Evolutionary conservation across 2,113 vertebrate species (phyloP), one percentile per base, ranked within the genome.

Genomic region (Pterophyllum scalare): DNA sequence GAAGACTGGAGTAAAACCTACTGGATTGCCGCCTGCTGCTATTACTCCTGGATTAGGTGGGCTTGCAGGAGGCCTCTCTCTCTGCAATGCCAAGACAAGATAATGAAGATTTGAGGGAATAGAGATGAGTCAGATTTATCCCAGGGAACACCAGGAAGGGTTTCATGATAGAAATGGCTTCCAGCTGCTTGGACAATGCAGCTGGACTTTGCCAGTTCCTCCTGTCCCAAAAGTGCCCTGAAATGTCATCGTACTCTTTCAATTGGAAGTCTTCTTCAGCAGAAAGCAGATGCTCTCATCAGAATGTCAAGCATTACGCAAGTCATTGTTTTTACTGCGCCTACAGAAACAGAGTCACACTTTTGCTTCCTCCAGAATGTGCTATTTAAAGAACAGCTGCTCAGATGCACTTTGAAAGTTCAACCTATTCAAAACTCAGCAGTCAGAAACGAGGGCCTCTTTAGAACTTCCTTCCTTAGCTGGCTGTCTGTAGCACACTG

Each of bases 31-130:
- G 89, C 86, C 88, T 57, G 75, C 59, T 46, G 61, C 75, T 80
- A 84, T 94, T 94, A 92, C 81, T 78, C 83, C 86, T 77, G 88
- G 87, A 91, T 93, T 92, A 88, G 88, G 77, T 84, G 82, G 84
- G 56, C 82, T 88, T 83, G 79, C 76, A 86, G 83, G 81, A 80
- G 75, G 67, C 60, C 54, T 87, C 81, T 72, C 28, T 28, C 28
- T 40, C 20, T 80, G 61, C 33, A 13, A 74, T 80, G 77, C 58
- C 70, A 60, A 76, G 84, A 94, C 87, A 79, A 91, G 90, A 90
- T 92, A 87, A 91, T 91, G 87, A 89, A 58, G 74, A 84, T 88
- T 88, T 88, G 75, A 52, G 77, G 75, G 82, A 89, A 78, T 17
- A 54, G 59, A 87, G 77, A 83, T 70, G 83, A 22, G 33, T 86